Conservation (phyloP, 2,113 vertebrate species). For the Chelonoidis abingdonii region DNA sequence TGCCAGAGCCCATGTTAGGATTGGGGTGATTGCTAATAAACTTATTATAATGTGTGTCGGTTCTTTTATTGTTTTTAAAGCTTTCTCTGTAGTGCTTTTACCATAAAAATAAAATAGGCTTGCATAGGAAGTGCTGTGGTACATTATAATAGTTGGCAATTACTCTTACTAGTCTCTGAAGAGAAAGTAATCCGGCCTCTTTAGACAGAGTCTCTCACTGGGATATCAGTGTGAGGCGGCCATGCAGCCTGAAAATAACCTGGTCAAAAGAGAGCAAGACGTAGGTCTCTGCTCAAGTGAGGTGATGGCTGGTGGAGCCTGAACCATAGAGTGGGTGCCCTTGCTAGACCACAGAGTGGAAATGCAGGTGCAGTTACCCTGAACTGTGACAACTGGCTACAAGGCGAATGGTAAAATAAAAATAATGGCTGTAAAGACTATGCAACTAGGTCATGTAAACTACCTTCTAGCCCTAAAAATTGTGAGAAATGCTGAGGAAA, state of each 20-base stretch:
- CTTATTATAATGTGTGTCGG: neutral
- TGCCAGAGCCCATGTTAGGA: neutral
- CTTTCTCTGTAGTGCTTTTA: no score
- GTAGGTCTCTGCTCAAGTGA: neutral
- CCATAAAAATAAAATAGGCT: neutral
- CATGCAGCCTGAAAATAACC: neutral
- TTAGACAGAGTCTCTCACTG: neutral
- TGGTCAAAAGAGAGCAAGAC: neutral
- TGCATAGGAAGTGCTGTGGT: neutral
- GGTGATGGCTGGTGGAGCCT: neutral
- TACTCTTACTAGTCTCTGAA: neutral
- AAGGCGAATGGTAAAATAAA: neutral
- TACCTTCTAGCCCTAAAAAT: neutral
- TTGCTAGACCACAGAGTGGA: neutral
- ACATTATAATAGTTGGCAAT: neutral
- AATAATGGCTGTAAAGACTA: neutral
- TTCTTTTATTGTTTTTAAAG: no score
- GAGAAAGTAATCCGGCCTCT: neutral
- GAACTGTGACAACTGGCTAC: neutral
- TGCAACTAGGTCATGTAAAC: neutral
- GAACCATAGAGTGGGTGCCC: neutral
- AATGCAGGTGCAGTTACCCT: neutral
- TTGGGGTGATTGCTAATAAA: neutral
- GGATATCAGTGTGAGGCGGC: neutral
- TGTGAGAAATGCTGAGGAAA: neutral